Evolutionary conservation across 2,888 invertebrate genomes (phyloP).

Genomic region (Agriotes lineatus): DNA sequence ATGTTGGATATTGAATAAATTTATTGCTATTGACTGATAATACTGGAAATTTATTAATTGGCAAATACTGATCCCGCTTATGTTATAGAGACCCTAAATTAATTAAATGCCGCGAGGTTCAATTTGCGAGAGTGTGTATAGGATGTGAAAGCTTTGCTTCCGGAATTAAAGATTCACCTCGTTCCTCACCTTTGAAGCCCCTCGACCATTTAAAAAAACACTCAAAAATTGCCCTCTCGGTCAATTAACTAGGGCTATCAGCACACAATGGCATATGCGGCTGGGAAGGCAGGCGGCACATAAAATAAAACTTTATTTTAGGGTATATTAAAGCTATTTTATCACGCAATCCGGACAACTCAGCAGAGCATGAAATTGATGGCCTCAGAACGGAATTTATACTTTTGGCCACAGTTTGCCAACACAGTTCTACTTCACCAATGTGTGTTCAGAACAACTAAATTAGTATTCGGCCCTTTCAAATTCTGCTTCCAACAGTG

Average conservation of each 20-base stretch:
- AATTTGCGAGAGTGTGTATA: no score
- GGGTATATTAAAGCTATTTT: conserved; percentile 38
- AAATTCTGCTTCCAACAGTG: no score
- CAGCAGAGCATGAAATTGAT: conserved; percentile 44
- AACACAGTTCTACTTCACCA: background rate
- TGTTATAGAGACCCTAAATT: no score
- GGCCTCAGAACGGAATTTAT: conserved; percentile 38
- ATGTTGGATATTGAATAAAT: no score
- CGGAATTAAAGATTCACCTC: no score
- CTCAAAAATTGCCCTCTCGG: background rate
- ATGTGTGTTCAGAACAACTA: no score
- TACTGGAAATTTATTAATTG: no score
- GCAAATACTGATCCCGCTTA: no score
- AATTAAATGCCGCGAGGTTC: no score
- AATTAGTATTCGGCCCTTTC: background rate
- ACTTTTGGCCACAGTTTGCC: conserved; percentile 29
- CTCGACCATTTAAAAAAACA: background rate
- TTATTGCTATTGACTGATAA: no score
- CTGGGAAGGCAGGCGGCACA: conserved; percentile 18
- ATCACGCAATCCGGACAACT: conserved; percentile 35
- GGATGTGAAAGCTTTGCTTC: no score
- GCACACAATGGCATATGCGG: conserved; percentile 22
- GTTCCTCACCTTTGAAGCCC: no score
- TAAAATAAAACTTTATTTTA: conserved; percentile 37
- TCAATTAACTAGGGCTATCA: conserved; percentile 18